A percentile compares a stretch with the other conserved stretches of the same genome.
Conservation (phyloP, 1,140 invertebrate genomes). For the Anastrepha obliqua region DNA sequence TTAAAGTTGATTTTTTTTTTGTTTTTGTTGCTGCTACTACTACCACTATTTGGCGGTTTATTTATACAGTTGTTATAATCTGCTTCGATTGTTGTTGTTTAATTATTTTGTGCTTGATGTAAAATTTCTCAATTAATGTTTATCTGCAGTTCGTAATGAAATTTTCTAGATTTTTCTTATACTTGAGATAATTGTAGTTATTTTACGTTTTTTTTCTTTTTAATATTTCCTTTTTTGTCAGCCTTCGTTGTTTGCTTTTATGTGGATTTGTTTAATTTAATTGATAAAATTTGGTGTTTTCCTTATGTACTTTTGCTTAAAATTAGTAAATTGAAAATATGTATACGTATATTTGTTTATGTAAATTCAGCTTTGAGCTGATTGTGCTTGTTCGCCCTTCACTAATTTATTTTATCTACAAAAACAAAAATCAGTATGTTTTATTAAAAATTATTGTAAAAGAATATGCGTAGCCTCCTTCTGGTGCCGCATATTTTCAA, state of each 20-base stretch:
- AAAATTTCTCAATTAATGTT: slow-evolving; percentile 23
- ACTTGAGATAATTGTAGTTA: not conserved
- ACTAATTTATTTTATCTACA: not conserved
- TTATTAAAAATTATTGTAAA: not conserved
- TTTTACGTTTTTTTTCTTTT: not conserved
- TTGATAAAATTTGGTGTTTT: slow-evolving; percentile 48
- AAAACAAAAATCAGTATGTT: not conserved
- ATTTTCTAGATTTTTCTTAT: not conserved
- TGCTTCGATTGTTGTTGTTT: slow-evolving; percentile 5
- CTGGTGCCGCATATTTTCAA: not conserved
- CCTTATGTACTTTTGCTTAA: not conserved
- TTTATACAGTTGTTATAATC: not conserved
- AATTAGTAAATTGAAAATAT: slow-evolving; percentile 24
- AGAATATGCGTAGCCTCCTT: not conserved
- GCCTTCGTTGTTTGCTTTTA: slow-evolving; percentile 34
- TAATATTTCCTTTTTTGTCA: slow-evolving; percentile 18
- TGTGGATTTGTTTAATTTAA: not conserved
- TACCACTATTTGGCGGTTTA: slow-evolving; percentile 23
- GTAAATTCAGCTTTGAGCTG: not conserved
- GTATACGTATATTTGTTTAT: not conserved
- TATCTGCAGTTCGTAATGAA: slow-evolving; percentile 6
- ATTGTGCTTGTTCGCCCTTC: not conserved
- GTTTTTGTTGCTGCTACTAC: slow-evolving; percentile 44
- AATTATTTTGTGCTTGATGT: slow-evolving; percentile 40
- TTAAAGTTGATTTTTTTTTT: slow-evolving; percentile 55